Evolutionary conservation across 2,888 invertebrate genomes (phyloP).

Genomic region (Cephus spinipes): DNA sequence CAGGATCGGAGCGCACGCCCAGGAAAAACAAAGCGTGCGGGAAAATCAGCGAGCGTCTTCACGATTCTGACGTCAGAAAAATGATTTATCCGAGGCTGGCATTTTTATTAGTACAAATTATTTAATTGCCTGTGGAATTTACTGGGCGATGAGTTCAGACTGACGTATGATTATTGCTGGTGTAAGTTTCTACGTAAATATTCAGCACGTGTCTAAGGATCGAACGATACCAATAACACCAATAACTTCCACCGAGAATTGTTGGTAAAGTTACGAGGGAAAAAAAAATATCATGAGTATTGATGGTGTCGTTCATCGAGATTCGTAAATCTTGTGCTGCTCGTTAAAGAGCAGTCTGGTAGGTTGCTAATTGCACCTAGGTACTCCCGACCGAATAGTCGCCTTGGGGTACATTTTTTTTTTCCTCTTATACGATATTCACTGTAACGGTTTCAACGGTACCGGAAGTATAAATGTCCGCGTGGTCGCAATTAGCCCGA

Average conservation of each 20-base stretch:
- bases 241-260: not conserved
- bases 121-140: slow-evolving; percentile 46
- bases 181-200: not conserved
- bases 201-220: not conserved
- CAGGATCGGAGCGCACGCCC: too few relatives aligned
- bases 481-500: not conserved
- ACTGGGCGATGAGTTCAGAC: slow-evolving; percentile 46
- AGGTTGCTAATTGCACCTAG: not conserved
- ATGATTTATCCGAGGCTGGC: not conserved
- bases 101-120: slow-evolving; percentile 46
- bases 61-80: not conserved
- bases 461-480: not conserved
- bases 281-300: not conserved
- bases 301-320: not conserved
- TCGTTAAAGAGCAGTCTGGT: not conserved
- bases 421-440: not conserved
- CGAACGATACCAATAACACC: not conserved
- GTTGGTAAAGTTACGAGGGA: not conserved
- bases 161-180: not conserved
- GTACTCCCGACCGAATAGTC: not conserved
- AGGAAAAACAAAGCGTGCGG: too few relatives aligned
- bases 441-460: not conserved
- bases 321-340: not conserved
- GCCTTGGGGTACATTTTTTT: not conserved
- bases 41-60: too few relatives aligned